A percentile compares a stretch with the other conserved stretches of the same genome.
Evolutionary conservation across 2,113 vertebrate genomes (phyloP).

Genomic region (Cinclus cinclus): DNA sequence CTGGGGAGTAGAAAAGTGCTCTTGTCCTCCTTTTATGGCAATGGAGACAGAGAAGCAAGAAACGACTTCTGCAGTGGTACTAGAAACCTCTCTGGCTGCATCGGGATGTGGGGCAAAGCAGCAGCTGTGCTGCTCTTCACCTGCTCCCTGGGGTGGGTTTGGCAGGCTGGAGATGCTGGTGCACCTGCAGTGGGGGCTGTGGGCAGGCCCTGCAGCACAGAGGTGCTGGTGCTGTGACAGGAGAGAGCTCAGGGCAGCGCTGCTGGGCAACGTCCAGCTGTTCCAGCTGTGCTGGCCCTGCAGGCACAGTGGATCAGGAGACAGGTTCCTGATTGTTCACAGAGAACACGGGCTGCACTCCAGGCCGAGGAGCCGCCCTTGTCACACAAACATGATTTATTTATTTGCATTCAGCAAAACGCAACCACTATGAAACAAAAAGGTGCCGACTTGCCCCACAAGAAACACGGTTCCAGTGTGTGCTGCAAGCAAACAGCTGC

Average conservation of each 20-base stretch:
- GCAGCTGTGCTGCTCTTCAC: background rate
- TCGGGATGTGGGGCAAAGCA: background rate
- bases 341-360: background rate
- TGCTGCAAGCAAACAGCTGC: background rate
- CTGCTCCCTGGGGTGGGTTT: background rate
- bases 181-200: fast-evolving
- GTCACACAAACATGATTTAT: background rate
- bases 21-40: background rate
- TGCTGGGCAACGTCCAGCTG: fast-evolving
- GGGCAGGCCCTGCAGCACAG: background rate
- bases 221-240: fast-evolving
- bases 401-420: background rate
- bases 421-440: background rate
- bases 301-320: fast-evolving
- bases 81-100: background rate
- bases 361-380: background rate
- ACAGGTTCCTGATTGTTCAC: background rate
- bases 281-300: background rate
- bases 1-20: background rate
- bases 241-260: background rate
- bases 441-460: background rate
- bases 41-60: background rate
- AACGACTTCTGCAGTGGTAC: fast-evolving
- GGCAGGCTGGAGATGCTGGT: background rate
- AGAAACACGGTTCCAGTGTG: background rate